phyloP scores from a whole-genome alignment of 2,797 vertebrate genomes.

The Rhinatrema bivittatum region DNA sequence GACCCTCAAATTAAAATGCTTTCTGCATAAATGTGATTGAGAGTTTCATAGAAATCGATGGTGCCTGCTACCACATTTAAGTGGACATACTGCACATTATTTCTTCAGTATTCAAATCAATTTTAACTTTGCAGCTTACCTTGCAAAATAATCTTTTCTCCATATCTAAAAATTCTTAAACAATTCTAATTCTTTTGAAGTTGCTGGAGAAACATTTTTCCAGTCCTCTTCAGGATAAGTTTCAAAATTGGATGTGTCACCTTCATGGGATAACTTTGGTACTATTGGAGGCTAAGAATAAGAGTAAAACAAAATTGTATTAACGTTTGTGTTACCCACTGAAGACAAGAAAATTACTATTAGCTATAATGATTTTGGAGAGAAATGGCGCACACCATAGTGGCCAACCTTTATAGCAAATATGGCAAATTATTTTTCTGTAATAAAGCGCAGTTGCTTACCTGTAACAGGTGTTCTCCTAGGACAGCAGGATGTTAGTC shows the following conservation, averaged over 20 bases:
- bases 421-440: not conserved
- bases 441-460: too few species aligned
- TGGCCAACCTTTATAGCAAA: not conserved
- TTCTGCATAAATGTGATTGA: too few species aligned
- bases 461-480: too few species aligned
- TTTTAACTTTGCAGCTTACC: too few species aligned
- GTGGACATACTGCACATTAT: too few species aligned
- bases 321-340: too few species aligned
- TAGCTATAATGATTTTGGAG: not conserved
- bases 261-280: constrained; percentile 84
- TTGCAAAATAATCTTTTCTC: too few species aligned
- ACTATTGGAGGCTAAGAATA: constrained; percentile 80
- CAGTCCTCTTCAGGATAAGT: constrained; percentile 88
- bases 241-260: constrained; percentile 94
- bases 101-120: too few species aligned
- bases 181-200: constrained; percentile 81
- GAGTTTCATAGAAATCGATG: too few species aligned
- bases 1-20: too few species aligned
- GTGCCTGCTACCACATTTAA: too few species aligned
- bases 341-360: rapidly evolving
- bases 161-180: constrained; percentile 83
- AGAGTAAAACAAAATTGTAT: not conserved
- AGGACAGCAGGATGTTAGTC: too few species aligned
- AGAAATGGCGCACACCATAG: not conserved
- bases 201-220: constrained; percentile 71